phyloP scores from a whole-genome alignment of 2,888 invertebrate species.

The Dasysyrphus tricinctus region DNA sequence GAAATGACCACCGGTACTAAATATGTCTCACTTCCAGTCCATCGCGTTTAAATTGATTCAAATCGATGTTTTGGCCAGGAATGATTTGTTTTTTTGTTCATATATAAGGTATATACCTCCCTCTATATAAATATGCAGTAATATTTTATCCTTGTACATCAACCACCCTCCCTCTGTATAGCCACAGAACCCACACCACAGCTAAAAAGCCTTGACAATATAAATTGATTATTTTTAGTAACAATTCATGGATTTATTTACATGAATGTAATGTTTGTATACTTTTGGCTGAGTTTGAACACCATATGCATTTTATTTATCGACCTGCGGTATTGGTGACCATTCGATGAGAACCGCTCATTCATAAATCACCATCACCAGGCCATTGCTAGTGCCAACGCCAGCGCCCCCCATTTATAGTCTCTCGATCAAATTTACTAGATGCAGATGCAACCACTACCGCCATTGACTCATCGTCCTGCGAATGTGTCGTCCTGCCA shows the following conservation, averaged over 20 bases:
- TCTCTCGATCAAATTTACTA: constrained; percentile 67
- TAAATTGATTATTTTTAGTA: constrained; percentile 74
- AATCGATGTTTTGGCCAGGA: constrained; percentile 72
- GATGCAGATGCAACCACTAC: constrained; percentile 73
- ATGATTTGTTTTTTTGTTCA: constrained; percentile 3
- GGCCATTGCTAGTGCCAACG: neutral
- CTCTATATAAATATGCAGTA: neutral
- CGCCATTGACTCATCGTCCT: constrained; percentile 60
- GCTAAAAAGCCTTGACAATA: constrained; percentile 36
- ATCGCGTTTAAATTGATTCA: constrained; percentile 72
- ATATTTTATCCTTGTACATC: constrained; percentile 3
- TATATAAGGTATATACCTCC: neutral
- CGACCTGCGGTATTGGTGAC: constrained; percentile 74
- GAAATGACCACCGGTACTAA: constrained; percentile 66
- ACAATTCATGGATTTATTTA: constrained; percentile 73
- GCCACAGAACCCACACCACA: neutral
- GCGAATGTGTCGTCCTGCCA: constrained; percentile 33
- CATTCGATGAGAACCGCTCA: constrained; percentile 74
- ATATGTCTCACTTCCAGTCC: constrained; percentile 74
- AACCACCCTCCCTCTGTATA: neutral
- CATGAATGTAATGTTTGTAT: constrained; percentile 55
- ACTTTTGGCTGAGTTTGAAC: constrained; percentile 60
- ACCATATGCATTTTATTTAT: constrained; percentile 67
- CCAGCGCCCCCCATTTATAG: neutral
- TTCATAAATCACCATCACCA: constrained; percentile 62